Evolutionary conservation across 2,113 vertebrate species (phyloP), one percentile per base, ranked within the genome.

Genomic region (Rhinoptilus africanus): DNA sequence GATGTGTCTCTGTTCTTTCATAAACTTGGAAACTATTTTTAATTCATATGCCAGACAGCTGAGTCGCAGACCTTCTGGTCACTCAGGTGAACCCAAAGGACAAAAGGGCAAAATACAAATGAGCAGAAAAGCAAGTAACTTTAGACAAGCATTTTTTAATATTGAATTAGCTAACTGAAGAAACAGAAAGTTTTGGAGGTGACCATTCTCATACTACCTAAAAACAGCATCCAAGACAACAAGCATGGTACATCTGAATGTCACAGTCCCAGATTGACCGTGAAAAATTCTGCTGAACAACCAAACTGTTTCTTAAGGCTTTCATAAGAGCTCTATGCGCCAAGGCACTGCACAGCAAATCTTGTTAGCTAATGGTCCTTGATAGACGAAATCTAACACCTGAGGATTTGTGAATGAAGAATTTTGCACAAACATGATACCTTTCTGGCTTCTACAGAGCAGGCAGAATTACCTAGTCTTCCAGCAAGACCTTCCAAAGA

Each of bases 381-480:
- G 24, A 24, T 0, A 89, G 78, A 94, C 0, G 71, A 94, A 93
- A 97, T 22, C 71, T 37, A 91, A 94, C 28, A 63, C 96, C 8
- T 69, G 41, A 63, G 50, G 66, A 77, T 88, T 97, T 95, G 88
- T 80, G 85, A 96, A 93, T 79, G 92, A 96, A 95, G 93, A 91
- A 89, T 92, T 95, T 94, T 91, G 81, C 87, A 73, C 57, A 89
- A 96, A 96, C 92, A 20, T 6, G 85, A 94, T 95, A 57, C n/a
- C 92, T 83, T 68, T 66, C 32, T 80, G 82, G 78, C 92, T 90
- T 45, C 82, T 85, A 63, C 59, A 67, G 71, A 62, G 26, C 59
- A 77, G 96, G 74, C 73, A 97, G 85, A 90, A 88, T 97, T 96
- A 97, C 96, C 32, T 51, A n/a, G 75, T 94, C 92, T 86, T 95